These are phyloP conservation scores for Pachypeltis micranthus DNA, from an alignment of 1,140 invertebrate genomes.

Conservation along the genomic window DNA sequence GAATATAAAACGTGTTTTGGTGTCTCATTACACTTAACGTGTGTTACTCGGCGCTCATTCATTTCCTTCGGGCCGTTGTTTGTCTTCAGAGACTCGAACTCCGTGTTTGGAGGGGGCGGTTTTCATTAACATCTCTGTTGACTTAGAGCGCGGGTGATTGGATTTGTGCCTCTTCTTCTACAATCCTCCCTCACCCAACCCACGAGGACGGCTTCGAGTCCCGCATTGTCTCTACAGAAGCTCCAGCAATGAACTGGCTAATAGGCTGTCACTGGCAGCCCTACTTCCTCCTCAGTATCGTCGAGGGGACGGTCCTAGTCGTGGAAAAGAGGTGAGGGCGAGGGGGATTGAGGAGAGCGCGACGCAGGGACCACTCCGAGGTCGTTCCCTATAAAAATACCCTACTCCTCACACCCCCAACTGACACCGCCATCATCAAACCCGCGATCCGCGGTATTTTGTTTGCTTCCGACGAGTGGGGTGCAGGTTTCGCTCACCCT, in stretches of 20 bases:
- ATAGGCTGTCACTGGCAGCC: slow-evolving; percentile 5
- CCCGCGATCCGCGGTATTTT: neutral
- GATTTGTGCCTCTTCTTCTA: neutral
- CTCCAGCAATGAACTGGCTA: slow-evolving; percentile 4
- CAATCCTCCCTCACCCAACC: no score
- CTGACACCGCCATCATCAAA: neutral
- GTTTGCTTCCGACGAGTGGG: neutral
- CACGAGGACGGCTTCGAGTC: no score
- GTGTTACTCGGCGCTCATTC: slow-evolving; percentile 6
- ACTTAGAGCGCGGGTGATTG: slow-evolving; percentile 9
- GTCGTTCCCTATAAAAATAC: neutral
- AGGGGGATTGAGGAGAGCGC: no score
- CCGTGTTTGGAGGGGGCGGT: neutral
- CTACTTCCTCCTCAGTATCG: neutral
- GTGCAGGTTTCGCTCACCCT: neutral
- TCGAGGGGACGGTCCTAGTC: neutral
- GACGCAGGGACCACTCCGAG: neutral
- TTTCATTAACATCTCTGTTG: slow-evolving; percentile 8
- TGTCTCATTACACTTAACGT: slow-evolving; percentile 6
- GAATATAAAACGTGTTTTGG: neutral
- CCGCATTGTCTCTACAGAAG: neutral
- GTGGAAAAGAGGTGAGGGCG: no score
- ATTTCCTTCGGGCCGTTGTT: slow-evolving; percentile 1
- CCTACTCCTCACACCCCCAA: neutral
- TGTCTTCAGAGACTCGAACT: neutral